phyloP scores from a whole-genome alignment of 2,888 invertebrate species.

The Caradrina kadenii region DNA sequence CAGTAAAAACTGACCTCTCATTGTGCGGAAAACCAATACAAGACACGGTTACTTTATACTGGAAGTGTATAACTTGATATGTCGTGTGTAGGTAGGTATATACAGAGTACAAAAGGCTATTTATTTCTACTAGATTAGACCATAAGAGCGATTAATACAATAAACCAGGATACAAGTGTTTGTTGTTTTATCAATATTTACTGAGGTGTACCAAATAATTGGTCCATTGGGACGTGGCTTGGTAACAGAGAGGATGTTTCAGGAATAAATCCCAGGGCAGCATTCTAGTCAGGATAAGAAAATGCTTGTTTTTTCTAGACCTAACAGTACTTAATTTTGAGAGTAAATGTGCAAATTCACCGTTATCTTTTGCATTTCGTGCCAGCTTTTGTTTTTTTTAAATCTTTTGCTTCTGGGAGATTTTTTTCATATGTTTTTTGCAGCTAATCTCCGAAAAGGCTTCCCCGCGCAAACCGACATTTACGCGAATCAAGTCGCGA shows the following conservation, averaged over 20 bases:
- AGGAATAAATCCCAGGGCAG: slow-evolving; percentile 12
- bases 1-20: too few relatives aligned
- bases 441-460: too few relatives aligned
- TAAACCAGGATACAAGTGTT: slow-evolving; percentile 6
- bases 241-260: background rate
- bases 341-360: slow-evolving; percentile 11
- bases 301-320: slow-evolving; percentile 22
- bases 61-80: too few relatives aligned
- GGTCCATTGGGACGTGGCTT: background rate
- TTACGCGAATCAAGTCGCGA: too few relatives aligned
- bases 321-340: slow-evolving; percentile 16
- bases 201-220: background rate
- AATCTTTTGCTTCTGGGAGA: background rate
- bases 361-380: slow-evolving; percentile 12
- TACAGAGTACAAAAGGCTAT: background rate
- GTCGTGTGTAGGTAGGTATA: too few relatives aligned
- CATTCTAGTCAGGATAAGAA: slow-evolving; percentile 26
- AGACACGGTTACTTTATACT: too few relatives aligned
- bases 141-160: background rate
- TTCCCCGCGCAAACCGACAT: too few relatives aligned
- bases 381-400: slow-evolving; percentile 3
- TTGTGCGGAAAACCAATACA: too few relatives aligned
- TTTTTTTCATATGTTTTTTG: too few relatives aligned
- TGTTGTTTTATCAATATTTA: slow-evolving; percentile 31
- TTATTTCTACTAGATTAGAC: background rate